These are phyloP conservation scores for Lasioglossum marginatum DNA, from an alignment of 2,888 invertebrate species.

Conservation along the genomic window DNA sequence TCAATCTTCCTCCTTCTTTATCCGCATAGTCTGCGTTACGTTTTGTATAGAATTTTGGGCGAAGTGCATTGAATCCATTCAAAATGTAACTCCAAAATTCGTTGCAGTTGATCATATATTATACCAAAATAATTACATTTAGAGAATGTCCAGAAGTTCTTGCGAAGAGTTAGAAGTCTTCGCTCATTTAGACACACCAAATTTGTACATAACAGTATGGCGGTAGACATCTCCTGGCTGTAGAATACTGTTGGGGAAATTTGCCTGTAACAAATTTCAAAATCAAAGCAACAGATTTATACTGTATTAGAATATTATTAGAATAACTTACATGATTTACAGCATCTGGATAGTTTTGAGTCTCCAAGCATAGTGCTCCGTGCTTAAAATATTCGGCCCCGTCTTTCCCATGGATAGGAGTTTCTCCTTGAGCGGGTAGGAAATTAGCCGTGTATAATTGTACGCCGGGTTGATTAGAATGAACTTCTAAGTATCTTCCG, in stretches of 20 bases:
- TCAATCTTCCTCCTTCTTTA: slow-evolving; percentile 82
- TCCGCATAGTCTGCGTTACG: slow-evolving; percentile 57
- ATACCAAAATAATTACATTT: neutral
- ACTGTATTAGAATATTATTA: too few species aligned
- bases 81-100: neutral
- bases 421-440: slow-evolving; percentile 87
- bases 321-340: slow-evolving; percentile 91
- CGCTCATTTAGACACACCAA: slow-evolving; percentile 84
- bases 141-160: neutral
- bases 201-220: slow-evolving; percentile 91
- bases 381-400: slow-evolving; percentile 90
- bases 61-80: neutral
- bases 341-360: slow-evolving; percentile 97
- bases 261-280: slow-evolving; percentile 85
- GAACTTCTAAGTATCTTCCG: slow-evolving; percentile 92
- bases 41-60: neutral
- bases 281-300: neutral
- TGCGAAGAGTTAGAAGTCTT: neutral
- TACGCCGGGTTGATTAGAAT: slow-evolving; percentile 95
- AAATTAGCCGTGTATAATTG: slow-evolving; percentile 95
- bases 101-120: neutral
- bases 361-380: slow-evolving; percentile 94
- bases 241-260: slow-evolving; percentile 91
- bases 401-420: slow-evolving; percentile 89
- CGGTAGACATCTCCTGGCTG: slow-evolving; percentile 90